Base-by-base conservation (phyloP, 2,888 invertebrate species). In the Drosophila incognita region DNA sequence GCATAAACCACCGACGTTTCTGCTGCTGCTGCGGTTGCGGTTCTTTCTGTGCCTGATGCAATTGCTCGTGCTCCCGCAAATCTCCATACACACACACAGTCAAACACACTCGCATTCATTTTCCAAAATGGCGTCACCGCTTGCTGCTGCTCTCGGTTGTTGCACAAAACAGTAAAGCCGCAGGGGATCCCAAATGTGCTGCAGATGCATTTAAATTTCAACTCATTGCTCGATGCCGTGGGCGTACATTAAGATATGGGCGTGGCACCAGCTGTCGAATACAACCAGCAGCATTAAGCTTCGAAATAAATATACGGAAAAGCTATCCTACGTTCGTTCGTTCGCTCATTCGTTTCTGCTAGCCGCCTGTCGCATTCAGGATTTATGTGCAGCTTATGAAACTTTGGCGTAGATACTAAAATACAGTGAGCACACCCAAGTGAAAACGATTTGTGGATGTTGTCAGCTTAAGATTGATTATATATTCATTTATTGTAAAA, bases 21-120 rank as follows among this genome's bases (percentile, higher is more conserved):
- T 69, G 64, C 48, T 53, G 71, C 67, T 72, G 71, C 71, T 81
- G 77, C 65, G 87, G 86, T 89, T 87, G 90, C 58, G 89, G 90
- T 88, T 85, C 68, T 76, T 74, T 83, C 82, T 85, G 86, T 76
- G 89, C 78, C 80, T 73, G 83, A 80, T 89, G 86, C 89, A 87
- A 82, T 87, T 83, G 82, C 79, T 86, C 66, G 78, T 72, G 76
- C 74, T 82, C 71, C 74, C 71, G 68, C 85, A 70, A 29, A 65
- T 57, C 53, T 54, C 42, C 53, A 57, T 35, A 58, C 51, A 69
- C 52, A 63, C 31, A 53, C 52, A 56, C 4, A 18, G 18, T 18
- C 56, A 69, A 40, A 63, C 40, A 60, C 27, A 52, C 18, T 46
- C 29, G 58, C 46, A 75, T 69, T 81, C 63, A 74, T 74, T 89